Evolutionary conservation across 2,113 vertebrate species (phyloP).

Genomic region (Synchiropus splendidus): DNA sequence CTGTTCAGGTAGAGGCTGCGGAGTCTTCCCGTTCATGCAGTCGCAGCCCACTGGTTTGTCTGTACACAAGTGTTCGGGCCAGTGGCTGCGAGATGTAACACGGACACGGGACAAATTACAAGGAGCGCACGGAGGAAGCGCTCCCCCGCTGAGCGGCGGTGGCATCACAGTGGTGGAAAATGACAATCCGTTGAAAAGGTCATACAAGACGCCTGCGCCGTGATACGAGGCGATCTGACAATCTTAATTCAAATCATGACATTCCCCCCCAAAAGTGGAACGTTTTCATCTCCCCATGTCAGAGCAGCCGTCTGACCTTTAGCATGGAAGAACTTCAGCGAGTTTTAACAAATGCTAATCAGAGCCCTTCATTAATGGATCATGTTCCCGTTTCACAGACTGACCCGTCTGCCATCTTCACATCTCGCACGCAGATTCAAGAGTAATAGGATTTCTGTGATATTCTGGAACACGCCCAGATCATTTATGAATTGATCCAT

Average conservation of each 20-base stretch:
- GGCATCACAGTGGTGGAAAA: constrained; percentile 72
- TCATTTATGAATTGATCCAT: constrained; percentile 33
- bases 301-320: constrained; percentile 67
- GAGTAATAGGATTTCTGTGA: constrained; percentile 40
- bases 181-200: constrained; percentile 78
- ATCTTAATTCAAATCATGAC: constrained; percentile 78
- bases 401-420: constrained; percentile 35
- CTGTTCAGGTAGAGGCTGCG: constrained; percentile 41
- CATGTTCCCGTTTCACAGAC: constrained; percentile 9
- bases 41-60: constrained; percentile 64
- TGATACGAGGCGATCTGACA: constrained; percentile 69
- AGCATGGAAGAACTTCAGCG: constrained; percentile 58
- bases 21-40: constrained; percentile 55
- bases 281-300: constrained; percentile 62
- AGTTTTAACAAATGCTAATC: constrained; percentile 72
- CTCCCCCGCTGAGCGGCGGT: constrained; percentile 60
- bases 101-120: constrained; percentile 65
- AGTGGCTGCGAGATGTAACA: constrained; percentile 51
- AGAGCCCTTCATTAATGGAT: constrained; percentile 57
- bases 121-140: constrained; percentile 45
- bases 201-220: constrained; percentile 64
- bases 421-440: constrained; percentile 42
- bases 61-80: constrained; percentile 50
- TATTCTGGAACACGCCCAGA: constrained; percentile 28
- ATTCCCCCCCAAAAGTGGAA: constrained; percentile 59